Base-by-base conservation (phyloP, 2,888 invertebrate species). In the Lasiommata megera region DNA sequence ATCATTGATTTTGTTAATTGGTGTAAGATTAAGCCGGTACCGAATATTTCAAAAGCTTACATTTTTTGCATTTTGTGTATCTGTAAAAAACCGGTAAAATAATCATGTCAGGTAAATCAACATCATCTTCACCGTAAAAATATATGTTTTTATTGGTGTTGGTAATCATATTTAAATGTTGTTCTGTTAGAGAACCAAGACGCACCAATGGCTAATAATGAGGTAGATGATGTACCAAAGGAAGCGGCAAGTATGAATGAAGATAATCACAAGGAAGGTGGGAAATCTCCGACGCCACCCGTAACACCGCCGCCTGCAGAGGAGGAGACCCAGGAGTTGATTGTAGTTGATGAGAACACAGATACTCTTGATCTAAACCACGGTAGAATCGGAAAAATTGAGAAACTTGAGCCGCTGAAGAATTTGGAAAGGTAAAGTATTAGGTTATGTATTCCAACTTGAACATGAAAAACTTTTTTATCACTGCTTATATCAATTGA, bases 311-410 rank as follows among this genome's bases (percentile, higher is more conserved):
- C 84, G 0, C 67, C 79, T 0, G 68, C 64, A 0, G 81, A 84
- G 29, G 83, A 77, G 55, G 82, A 88, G 9, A 79, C 92, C 0
- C 93, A 93, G 64, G 94, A 94, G 68, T 92, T 94, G 46, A 88
- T 93, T 41, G 88, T 94, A 34, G 91, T 94, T 34, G 93, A 95
- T 78, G 94, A 94, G 48, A 88, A 93, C 29, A 93, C 93, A 0
- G 87, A 90, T 67, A 94, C 94, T 72, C 82, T 98, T n/a, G 98
- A 98, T 79, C 92, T 98, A 64, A 98, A 97, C 82, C 98, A 98
- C 77, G 95, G 96, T 47, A 92, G 96, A 65, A 94, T 98, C 63
- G 95, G 94, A 1, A 96, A 95, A 78, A 92, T 98, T 62, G 95
- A 96, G 72, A 96, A 97, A 74, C 90, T 98, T 61, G 97, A 97